Percentiles rank a stretch among this genome's conserved stretches.
Evolutionary conservation across 2,797 vertebrate species (phyloP).

Genomic region (Staurois parvus): DNA sequence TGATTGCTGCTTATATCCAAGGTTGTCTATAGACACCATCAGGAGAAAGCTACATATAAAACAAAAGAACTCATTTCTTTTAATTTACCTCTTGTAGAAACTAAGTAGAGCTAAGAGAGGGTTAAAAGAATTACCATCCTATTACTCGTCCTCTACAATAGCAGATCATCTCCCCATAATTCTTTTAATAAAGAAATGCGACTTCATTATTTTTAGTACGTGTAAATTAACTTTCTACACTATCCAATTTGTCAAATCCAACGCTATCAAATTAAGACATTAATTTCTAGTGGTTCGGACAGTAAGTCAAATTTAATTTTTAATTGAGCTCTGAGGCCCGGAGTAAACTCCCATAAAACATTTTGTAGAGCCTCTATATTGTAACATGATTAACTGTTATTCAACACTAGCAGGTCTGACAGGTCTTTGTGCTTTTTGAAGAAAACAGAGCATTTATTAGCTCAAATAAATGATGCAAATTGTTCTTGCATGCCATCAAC

Average conservation of each 20-base stretch:
- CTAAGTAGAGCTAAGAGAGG: not conserved
- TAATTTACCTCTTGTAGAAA: constrained; percentile 1
- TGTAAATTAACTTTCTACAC: constrained; percentile 56
- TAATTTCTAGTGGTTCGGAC: constrained; percentile 62
- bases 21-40: not conserved
- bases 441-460: constrained; percentile 32
- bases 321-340: constrained; percentile 51
- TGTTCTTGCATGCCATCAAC: not conserved
- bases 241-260: constrained; percentile 63
- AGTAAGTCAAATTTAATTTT: constrained; percentile 59
- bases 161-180: constrained; percentile 41
- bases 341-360: constrained; percentile 55
- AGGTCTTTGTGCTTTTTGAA: constrained; percentile 21
- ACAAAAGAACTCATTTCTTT: not conserved
- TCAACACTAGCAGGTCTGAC: constrained; percentile 10
- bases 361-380: constrained; percentile 14
- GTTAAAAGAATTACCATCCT: constrained; percentile 31
- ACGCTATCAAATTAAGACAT: constrained; percentile 64
- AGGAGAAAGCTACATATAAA: not conserved
- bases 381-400: constrained; percentile 47
- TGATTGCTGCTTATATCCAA: not conserved
- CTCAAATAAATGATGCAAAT: constrained; percentile 12
- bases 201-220: constrained; percentile 61
- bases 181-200: constrained; percentile 50
- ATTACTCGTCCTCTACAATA: constrained; percentile 45